These are phyloP conservation scores for Halictus ligatus DNA, from an alignment of 2,888 invertebrate genomes.

Conservation along the genomic window DNA sequence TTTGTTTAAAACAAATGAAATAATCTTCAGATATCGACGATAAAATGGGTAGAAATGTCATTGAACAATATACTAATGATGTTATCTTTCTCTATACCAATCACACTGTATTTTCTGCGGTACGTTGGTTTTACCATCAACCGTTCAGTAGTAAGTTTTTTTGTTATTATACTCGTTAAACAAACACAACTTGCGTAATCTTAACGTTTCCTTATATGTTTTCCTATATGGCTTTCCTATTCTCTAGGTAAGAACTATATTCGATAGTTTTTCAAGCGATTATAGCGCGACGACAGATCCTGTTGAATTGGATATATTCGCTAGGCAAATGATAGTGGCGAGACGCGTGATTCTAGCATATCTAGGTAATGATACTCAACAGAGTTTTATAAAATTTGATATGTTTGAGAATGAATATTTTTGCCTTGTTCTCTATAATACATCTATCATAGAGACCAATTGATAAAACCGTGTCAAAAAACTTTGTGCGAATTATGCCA, in stretches of 20 bases:
- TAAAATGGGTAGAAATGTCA: background rate
- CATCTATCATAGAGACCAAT: background rate
- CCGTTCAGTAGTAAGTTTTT: background rate
- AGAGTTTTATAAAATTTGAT: background rate
- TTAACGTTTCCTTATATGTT: background rate
- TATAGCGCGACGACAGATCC: background rate
- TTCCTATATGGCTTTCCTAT: no score
- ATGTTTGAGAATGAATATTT: background rate
- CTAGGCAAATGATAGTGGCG: background rate
- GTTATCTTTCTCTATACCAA: background rate
- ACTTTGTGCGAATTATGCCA: no score
- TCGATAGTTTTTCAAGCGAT: background rate
- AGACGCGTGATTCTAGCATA: background rate
- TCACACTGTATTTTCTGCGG: background rate
- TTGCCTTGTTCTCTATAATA: background rate
- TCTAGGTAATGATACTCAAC: background rate
- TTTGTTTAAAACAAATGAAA: background rate
- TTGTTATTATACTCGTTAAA: background rate
- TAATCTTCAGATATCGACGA: background rate
- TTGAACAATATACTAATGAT: background rate
- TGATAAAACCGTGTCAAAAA: background rate
- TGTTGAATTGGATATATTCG: background rate
- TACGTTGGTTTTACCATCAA: background rate
- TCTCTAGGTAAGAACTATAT: background rate
- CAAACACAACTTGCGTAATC: background rate